Base-by-base conservation (phyloP, 1,140 invertebrate species). In the Agrypnia vestita region DNA sequence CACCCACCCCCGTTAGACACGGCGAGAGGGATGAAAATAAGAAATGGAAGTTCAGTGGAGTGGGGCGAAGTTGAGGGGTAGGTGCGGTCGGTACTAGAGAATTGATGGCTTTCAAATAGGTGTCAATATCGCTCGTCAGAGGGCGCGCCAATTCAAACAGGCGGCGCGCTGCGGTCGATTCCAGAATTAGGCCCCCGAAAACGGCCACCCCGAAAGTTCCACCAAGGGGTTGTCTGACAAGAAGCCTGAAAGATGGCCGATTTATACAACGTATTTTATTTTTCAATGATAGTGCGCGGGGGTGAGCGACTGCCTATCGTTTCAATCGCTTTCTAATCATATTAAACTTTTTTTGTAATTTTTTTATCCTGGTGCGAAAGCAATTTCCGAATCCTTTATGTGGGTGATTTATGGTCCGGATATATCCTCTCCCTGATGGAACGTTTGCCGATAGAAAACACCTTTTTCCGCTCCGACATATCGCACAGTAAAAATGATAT, bases 41-140 rank as follows among this genome's bases (percentile, higher is more conserved):
- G 44, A 69, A 69, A 49, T 69, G 13, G 9, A 69, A 49, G 64
- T 69, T 69, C 44, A 46, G 13, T 19, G 64, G 17, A 19, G 15
- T 47, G 44, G 43, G 64, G 11, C 8, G 44, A 69, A 46, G 44
- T 15, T 17, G 25, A 69, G 64, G 44, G 64, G 64, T 11, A 49
- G 64, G 43, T 69, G 17, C n/a, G 64, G 64, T 69, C 21, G 61
- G 61, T 19, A 44, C 13, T 0, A 47, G 49, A 13, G 43, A 47
- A 69, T 69, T 49, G 64, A 69, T 69, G 64, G 43, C 15, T 69
- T 69, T 69, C 64, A 47, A 69, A 69, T 46, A 49, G 44, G 64
- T 69, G 44, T 69, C 64, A 69, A 69, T 69, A 69, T 69, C 64
- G 64, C n/a, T 64, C 6, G 25, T 25, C 19, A 8, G 44, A 49